Percentiles rank a stretch among this genome's conserved stretches.
Evolutionary conservation across 2,888 invertebrate genomes (phyloP).

Genomic region (Zygogramma bicolorata): DNA sequence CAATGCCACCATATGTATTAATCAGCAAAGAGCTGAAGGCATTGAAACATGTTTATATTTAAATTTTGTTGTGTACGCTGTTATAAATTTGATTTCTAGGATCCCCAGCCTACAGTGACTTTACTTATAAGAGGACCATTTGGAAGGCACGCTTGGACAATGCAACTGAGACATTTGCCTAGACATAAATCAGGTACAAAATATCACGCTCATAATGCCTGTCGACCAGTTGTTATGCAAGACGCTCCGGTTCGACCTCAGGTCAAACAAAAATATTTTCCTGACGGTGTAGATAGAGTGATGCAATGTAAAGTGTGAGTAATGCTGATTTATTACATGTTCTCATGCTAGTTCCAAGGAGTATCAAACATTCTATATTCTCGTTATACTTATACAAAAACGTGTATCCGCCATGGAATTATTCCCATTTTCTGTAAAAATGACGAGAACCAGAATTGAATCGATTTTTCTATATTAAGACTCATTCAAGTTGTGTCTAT

Average conservation of each 20-base stretch:
- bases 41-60: too few species aligned
- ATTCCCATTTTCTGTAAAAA: too few species aligned
- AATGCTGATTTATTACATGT: too few species aligned
- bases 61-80: neutral
- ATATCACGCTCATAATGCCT: conserved; percentile 73
- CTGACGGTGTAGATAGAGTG: conserved; percentile 83
- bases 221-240: conserved; percentile 82
- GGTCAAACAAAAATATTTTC: conserved; percentile 81
- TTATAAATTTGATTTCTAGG: conserved; percentile 68
- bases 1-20: too few species aligned
- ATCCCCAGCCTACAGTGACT: conserved; percentile 92
- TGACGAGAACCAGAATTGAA: too few species aligned
- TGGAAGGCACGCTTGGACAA: conserved; percentile 95
- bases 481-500: too few species aligned
- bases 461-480: too few species aligned
- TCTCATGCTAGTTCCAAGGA: too few species aligned
- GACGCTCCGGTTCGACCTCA: conserved; percentile 77
- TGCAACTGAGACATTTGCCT: conserved; percentile 89
- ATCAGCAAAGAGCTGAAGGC: too few species aligned
- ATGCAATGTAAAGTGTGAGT: conserved; percentile 83
- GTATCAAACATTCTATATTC: too few species aligned
- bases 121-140: conserved; percentile 92
- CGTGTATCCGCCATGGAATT: too few species aligned
- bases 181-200: conserved; percentile 82
- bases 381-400: too few species aligned